Percentiles rank a stretch among this genome's conserved stretches.
Evolutionary conservation across 2,113 vertebrate species (phyloP).

Genomic region (Panurus biarmicus): DNA sequence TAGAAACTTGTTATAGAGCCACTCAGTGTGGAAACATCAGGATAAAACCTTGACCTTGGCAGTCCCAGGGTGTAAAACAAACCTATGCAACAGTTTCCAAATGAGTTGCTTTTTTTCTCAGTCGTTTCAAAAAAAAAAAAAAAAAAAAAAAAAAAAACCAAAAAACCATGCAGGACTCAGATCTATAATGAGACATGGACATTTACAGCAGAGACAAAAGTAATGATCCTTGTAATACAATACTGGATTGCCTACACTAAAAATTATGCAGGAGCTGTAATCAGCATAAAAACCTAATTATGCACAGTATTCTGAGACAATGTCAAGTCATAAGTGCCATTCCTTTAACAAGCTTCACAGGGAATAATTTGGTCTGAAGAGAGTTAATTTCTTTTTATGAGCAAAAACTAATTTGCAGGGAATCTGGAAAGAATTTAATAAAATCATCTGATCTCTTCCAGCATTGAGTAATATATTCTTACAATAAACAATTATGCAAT

Average conservation of each 20-base stretch:
- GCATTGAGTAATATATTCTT: background rate
- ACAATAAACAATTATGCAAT: background rate
- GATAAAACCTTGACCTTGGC: background rate
- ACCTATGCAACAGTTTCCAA: background rate
- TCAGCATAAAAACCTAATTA: background rate
- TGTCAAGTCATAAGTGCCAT: background rate
- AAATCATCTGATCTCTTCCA: background rate
- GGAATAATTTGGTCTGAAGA: background rate
- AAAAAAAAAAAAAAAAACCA: too few species aligned
- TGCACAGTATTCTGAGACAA: background rate
- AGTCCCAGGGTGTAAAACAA: background rate
- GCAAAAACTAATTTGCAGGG: background rate
- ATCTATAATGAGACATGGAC: background rate
- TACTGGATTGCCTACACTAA: background rate
- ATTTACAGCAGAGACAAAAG: background rate
- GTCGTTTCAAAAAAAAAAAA: background rate
- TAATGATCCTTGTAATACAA: background rate
- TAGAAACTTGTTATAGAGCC: background rate
- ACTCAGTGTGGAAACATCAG: background rate
- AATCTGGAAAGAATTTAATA: slow-evolving; percentile 13
- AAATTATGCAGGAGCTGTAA: background rate
- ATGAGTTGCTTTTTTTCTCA: background rate
- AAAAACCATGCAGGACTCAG: background rate
- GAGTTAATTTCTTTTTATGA: background rate
- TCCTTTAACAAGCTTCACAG: background rate